Evolutionary conservation across 2,113 vertebrate species (phyloP), one percentile per base, ranked within the genome.

Genomic region (Boleophthalmus pectinirostris): DNA sequence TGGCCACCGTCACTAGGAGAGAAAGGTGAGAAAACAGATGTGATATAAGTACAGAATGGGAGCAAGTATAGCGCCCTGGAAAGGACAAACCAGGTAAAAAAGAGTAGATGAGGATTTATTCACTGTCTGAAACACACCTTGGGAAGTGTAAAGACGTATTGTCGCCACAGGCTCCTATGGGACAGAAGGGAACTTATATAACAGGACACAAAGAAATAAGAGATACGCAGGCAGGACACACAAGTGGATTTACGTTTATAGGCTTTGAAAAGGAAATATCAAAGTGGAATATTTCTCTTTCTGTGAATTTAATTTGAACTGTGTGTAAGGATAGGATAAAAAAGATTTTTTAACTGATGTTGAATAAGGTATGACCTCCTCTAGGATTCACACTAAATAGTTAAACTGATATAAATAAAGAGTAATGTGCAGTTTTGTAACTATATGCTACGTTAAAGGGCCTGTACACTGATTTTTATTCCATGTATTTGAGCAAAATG

Each of bases 101-200:
- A 75, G 25, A 73, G 67, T 25, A 45, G 13, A 72, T 65, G 4
- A 69, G 23, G 16, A 82, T 73, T 80, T 76, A 78, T 72, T 77
- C 61, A 81, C 75, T 25, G 64, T 73, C 35, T 77, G 75, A 78
- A 82, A 77, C 86, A 38, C 47, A 77, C 60, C 57, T 75, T 70
- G 68, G 77, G 91, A 94, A 81, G 89, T 68, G 93, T 87, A 75
- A 86, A 85, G 84, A 70, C 68, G 51, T 90, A 92, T 94, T 69
- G 74, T 82, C 83, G 83, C 65, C 12, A 73, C 46, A 77, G 58
- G 79, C 69, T 58, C 72, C 72, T 65, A 64, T 73, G 68, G 71
- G 73, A 75, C 76, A 69, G 73, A 10, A 69, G 65, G 69, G 81
- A 54, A 79, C 64, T 81, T 66, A 80, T 56, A 78, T 66, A 83